These are phyloP conservation scores for Euplagia quadripunctaria DNA, from an alignment of 2,888 invertebrate genomes.

Conservation along the genomic window DNA sequence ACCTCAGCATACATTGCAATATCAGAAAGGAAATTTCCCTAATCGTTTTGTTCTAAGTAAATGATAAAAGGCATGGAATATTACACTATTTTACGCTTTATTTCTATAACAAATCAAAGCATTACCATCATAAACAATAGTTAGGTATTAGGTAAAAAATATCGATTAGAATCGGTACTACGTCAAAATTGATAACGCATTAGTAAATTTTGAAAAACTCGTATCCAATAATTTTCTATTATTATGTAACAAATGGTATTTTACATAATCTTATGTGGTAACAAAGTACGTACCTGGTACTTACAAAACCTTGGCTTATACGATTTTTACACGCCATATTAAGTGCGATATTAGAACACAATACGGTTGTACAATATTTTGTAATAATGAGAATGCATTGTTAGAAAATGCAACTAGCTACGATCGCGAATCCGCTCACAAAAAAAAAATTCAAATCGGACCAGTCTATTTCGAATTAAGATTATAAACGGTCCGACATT, in stretches of 20 bases:
- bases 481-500: background rate
- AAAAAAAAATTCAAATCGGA: background rate
- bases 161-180: background rate
- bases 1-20: background rate
- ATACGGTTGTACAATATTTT: slow-evolving; percentile 7
- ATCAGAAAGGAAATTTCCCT: background rate
- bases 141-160: background rate
- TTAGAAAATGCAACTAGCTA: background rate
- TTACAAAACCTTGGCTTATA: slow-evolving; percentile 4
- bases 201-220: background rate
- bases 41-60: background rate
- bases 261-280: background rate
- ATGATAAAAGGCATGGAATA: background rate
- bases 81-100: background rate
- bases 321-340: background rate
- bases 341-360: slow-evolving; percentile 1
- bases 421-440: background rate
- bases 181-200: background rate
- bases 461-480: background rate
- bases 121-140: background rate
- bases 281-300: background rate
- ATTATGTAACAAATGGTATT: background rate
- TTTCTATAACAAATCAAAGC: background rate
- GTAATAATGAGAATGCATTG: background rate
- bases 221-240: background rate